Conservation (phyloP, 1,140 invertebrate genomes). For the Papilio dardanus region DNA sequence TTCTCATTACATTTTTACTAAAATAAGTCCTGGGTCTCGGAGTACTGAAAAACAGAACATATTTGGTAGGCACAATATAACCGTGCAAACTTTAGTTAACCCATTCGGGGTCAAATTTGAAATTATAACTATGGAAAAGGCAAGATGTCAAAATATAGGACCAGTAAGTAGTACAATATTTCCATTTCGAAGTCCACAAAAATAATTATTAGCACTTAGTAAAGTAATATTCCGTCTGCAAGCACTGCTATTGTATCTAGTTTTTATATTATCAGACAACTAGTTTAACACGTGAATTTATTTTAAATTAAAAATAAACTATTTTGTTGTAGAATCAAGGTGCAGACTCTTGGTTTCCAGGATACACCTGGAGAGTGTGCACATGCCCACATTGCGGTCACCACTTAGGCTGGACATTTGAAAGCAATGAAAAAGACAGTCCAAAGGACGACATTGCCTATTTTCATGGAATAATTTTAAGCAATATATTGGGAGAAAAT, state of each 20-base stretch:
- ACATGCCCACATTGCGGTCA: constrained; percentile 76
- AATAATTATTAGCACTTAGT: constrained; percentile 15
- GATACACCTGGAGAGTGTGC: constrained; percentile 77
- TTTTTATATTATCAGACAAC: neutral
- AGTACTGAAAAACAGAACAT: constrained; percentile 76
- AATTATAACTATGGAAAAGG: constrained; percentile 77
- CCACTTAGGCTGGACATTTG: constrained; percentile 81
- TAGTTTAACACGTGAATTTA: constrained; percentile 1
- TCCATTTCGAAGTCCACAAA: no score
- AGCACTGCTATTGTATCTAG: no score
- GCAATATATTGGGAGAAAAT: constrained; percentile 76
- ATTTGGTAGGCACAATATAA: constrained; percentile 78
- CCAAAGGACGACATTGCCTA: constrained; percentile 51
- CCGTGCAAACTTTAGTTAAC: constrained; percentile 80
- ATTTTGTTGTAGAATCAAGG: constrained; percentile 66
- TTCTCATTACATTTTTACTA: constrained; percentile 77
- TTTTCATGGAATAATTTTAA: constrained; percentile 79
- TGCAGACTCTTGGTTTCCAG: constrained; percentile 80
- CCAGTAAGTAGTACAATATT: constrained; percentile 58
- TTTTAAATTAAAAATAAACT: neutral
- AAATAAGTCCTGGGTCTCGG: constrained; percentile 74
- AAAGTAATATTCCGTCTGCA: no score
- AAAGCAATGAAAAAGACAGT: constrained; percentile 49
- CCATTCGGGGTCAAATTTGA: constrained; percentile 80
- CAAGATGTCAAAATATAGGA: constrained; percentile 77